Percentiles rank a stretch among this genome's conserved stretches.
phyloP scores from a whole-genome alignment of 1,140 invertebrate species.

The Pentalonia nigronervosa region DNA sequence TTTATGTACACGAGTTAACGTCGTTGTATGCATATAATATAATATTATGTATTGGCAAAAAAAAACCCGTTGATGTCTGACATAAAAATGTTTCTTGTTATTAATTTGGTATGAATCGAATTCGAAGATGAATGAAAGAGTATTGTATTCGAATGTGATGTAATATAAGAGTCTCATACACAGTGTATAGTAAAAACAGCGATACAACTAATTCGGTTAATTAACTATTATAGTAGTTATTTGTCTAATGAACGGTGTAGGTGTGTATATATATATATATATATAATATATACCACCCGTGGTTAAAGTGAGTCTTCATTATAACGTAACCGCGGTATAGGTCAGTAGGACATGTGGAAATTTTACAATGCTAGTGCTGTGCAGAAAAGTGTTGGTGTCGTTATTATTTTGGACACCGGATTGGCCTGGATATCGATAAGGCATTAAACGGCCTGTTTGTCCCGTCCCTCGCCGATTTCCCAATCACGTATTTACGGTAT shows the following conservation, averaged over 20 bases:
- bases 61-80: neutral
- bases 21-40: neutral
- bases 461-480: neutral
- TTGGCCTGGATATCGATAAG: neutral
- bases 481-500: neutral
- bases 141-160: neutral
- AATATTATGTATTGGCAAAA: neutral
- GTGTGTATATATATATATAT: no score
- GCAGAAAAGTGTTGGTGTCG: neutral
- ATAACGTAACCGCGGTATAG: neutral
- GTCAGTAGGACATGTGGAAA: conserved; percentile 36
- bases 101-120: neutral
- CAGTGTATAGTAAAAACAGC: neutral
- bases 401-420: neutral
- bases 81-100: neutral
- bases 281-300: neutral
- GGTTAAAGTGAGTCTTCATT: conserved; percentile 32
- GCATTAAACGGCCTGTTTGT: neutral
- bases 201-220: neutral
- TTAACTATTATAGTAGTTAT: neutral
- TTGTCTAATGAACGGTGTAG: neutral
- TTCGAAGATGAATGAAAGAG: neutral
- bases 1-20: neutral
- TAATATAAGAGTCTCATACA: neutral
- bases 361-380: neutral